Conservation (phyloP, 2,113 vertebrate genomes). For the Clarias magur region DNA sequence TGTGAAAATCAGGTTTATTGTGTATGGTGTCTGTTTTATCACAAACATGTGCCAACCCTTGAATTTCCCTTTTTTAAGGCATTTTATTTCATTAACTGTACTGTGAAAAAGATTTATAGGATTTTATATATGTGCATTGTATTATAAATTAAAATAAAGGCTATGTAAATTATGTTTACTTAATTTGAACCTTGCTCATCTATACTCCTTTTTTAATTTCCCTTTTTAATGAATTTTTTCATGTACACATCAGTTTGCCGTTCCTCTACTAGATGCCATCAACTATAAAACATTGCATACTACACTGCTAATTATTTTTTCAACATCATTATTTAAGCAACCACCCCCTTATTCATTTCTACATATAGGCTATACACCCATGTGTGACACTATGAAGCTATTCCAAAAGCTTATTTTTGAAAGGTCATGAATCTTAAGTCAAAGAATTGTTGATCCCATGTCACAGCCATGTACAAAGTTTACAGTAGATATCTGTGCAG, state of each 20-base stretch:
- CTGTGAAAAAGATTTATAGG: slow-evolving; percentile 21
- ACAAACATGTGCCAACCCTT: background rate
- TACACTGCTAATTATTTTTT: background rate
- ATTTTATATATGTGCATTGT: slow-evolving; percentile 26
- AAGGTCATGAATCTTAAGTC: background rate
- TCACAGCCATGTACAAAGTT: background rate
- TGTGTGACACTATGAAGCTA: background rate
- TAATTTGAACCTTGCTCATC: background rate
- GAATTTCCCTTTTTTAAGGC: background rate
- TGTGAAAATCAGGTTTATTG: background rate
- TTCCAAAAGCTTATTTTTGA: background rate
- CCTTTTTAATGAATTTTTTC: background rate
- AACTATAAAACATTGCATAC: background rate
- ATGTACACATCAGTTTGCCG: background rate
- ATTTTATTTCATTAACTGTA: background rate
- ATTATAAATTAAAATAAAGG: slow-evolving; percentile 37
- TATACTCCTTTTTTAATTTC: background rate
- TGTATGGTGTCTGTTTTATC: background rate
- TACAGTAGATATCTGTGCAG: too few species aligned
- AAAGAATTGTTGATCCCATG: background rate
- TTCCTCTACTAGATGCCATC: slow-evolving; percentile 4
- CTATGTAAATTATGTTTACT: slow-evolving; percentile 8
- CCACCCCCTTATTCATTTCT: background rate
- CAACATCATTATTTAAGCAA: background rate
- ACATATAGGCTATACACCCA: background rate